A percentile compares a stretch with the other conserved stretches of the same genome.
These are phyloP conservation scores for Teleogryllus oceanicus DNA, from an alignment of 2,888 invertebrate species.

Conservation along the genomic window DNA sequence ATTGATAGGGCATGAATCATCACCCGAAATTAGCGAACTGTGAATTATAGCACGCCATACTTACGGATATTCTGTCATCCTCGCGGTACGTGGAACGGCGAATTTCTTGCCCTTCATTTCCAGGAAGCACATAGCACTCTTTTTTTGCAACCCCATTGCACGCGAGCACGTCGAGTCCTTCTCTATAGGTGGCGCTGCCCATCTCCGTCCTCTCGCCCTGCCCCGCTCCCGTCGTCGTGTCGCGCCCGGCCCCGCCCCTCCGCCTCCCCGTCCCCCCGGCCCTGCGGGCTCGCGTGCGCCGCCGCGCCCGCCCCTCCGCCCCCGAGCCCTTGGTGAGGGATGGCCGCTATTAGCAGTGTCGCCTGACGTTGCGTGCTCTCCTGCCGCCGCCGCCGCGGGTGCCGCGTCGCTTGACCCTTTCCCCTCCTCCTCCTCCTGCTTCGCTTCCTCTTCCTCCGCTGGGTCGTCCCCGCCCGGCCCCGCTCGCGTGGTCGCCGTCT, in stretches of 20 bases:
- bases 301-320: not conserved
- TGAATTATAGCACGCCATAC: too few relatives aligned
- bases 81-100: too few relatives aligned
- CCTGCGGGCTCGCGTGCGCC: not conserved
- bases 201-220: too few relatives aligned
- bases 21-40: too few relatives aligned
- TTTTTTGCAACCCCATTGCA: too few relatives aligned
- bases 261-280: not conserved
- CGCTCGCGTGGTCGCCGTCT: not conserved
- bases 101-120: too few relatives aligned
- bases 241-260: not conserved
- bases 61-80: too few relatives aligned
- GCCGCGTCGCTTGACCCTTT: conserved; percentile 1
- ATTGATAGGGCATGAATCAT: too few relatives aligned
- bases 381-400: not conserved
- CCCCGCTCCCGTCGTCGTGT: too few relatives aligned
- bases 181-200: too few relatives aligned
- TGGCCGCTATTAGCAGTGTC: conserved; percentile 18
- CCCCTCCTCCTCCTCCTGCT: not conserved
- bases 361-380: conserved; percentile 6
- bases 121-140: too few relatives aligned
- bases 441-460: not conserved
- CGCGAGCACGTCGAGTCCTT: too few relatives aligned
- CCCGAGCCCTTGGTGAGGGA: not conserved
- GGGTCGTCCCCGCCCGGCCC: not conserved